Evolutionary conservation across 2,113 vertebrate genomes (phyloP).

Genomic region (Silurus meridionalis): DNA sequence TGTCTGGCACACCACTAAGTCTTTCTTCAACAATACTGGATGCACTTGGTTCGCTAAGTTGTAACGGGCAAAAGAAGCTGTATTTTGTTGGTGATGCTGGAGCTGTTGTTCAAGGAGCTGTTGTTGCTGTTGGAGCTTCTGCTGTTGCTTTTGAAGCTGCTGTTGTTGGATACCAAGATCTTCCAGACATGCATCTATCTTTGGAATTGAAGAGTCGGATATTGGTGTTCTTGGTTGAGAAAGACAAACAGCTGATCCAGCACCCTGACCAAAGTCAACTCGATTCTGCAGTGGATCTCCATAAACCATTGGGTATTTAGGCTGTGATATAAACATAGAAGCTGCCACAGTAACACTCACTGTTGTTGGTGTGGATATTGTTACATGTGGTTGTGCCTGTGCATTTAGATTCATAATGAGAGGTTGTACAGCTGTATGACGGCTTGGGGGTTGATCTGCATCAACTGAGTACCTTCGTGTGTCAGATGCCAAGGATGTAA

Average conservation of each 20-base stretch:
- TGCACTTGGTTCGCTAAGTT: constrained; percentile 84
- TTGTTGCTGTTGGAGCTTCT: constrained; percentile 78
- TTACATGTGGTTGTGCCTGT: constrained; percentile 87
- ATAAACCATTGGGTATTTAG: constrained; percentile 87
- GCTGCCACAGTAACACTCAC: constrained; percentile 86
- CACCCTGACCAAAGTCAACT: constrained; percentile 89
- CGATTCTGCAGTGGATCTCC: constrained; percentile 94
- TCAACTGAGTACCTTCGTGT: constrained; percentile 87
- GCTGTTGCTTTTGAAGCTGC: constrained; percentile 76
- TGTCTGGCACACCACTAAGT: constrained; percentile 81
- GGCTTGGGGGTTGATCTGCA: constrained; percentile 78
- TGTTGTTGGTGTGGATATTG: constrained; percentile 82
- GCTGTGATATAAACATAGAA: constrained; percentile 84
- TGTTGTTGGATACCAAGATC: constrained; percentile 79
- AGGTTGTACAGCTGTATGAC: constrained; percentile 90
- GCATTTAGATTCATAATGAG: constrained; percentile 94
- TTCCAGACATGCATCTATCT: constrained; percentile 79
- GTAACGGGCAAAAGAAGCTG: constrained; percentile 86
- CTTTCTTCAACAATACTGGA: constrained; percentile 82
- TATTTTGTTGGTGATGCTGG: constrained; percentile 78
- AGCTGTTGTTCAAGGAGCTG: constrained; percentile 79
- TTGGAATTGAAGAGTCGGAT: constrained; percentile 69
- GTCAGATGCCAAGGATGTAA: constrained; percentile 91
- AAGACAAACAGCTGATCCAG: constrained; percentile 87
- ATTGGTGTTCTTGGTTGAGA: constrained; percentile 82